Evolutionary conservation across 2,797 vertebrate genomes (phyloP).

Genomic region (Lacerta bilineata): DNA sequence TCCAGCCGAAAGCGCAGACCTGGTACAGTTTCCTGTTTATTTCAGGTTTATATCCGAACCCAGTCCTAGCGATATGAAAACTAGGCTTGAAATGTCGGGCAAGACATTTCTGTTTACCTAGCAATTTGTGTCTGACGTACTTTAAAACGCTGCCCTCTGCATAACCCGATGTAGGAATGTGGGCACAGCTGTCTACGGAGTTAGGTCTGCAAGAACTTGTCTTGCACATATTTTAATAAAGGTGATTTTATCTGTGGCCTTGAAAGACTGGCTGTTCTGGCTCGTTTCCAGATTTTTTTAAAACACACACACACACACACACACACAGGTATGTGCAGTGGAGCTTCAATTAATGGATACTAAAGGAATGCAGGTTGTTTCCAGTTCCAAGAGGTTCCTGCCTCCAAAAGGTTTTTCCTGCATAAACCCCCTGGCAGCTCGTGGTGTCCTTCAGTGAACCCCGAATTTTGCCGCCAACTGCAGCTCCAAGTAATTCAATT

Average conservation of each 20-base stretch:
- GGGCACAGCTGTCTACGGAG: background rate
- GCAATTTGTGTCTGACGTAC: constrained; percentile 20
- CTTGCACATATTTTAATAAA: constrained; percentile 11
- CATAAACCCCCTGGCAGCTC: background rate
- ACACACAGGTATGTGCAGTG: background rate
- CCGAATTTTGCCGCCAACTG: background rate
- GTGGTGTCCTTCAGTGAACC: background rate
- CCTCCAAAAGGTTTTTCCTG: background rate
- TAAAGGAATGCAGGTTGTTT: background rate
- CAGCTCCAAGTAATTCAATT: background rate
- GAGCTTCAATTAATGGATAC: constrained; percentile 9
- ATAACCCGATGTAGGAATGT: constrained; percentile 32
- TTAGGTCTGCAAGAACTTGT: constrained; percentile 17
- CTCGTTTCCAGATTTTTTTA: background rate
- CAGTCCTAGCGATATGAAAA: background rate
- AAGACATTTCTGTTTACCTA: constrained; percentile 10
- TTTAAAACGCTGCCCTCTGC: constrained; percentile 10
- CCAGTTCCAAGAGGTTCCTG: background rate
- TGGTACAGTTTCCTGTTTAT: background rate
- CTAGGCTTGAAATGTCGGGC: background rate
- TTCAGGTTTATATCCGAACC: background rate
- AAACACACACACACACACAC: no score
- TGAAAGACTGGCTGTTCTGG: constrained; percentile 19
- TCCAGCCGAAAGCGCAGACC: background rate
- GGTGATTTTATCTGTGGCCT: constrained; percentile 21